Evolutionary conservation across 2,797 vertebrate species (phyloP).

Genomic region (Decapterus maruadsi): DNA sequence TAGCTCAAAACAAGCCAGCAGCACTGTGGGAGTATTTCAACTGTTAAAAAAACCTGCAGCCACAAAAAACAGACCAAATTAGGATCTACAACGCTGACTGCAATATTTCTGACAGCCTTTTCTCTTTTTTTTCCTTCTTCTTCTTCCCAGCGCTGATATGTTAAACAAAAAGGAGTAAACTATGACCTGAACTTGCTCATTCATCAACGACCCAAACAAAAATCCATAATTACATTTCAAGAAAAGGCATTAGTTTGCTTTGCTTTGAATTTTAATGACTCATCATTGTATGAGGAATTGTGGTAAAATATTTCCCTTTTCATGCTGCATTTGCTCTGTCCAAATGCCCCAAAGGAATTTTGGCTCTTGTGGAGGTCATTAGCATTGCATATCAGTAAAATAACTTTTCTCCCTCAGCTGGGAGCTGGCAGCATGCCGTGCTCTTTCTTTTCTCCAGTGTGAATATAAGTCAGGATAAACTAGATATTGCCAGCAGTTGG

Average conservation of each 20-base stretch:
- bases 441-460: neutral
- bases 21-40: conserved; percentile 1
- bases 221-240: neutral
- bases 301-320: neutral
- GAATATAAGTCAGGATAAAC: neutral
- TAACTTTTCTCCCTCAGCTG: neutral
- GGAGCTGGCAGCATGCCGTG: neutral
- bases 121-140: neutral
- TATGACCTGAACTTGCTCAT: neutral
- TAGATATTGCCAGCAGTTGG: neutral
- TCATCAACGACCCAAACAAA: neutral
- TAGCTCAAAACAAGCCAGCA: conserved; percentile 17
- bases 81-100: neutral
- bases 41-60: neutral
- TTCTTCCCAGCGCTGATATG: neutral
- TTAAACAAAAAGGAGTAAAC: neutral
- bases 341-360: neutral
- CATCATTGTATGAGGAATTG: neutral
- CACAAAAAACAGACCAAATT: neutral
- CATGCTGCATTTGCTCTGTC: neutral
- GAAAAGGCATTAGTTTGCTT: neutral
- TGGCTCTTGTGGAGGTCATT: conserved; percentile 2
- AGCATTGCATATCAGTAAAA: neutral
- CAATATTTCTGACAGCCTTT: neutral
- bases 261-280: conserved; percentile 5